Base-by-base conservation (phyloP, 2,888 invertebrate genomes). In the Platycheirus albimanus region DNA sequence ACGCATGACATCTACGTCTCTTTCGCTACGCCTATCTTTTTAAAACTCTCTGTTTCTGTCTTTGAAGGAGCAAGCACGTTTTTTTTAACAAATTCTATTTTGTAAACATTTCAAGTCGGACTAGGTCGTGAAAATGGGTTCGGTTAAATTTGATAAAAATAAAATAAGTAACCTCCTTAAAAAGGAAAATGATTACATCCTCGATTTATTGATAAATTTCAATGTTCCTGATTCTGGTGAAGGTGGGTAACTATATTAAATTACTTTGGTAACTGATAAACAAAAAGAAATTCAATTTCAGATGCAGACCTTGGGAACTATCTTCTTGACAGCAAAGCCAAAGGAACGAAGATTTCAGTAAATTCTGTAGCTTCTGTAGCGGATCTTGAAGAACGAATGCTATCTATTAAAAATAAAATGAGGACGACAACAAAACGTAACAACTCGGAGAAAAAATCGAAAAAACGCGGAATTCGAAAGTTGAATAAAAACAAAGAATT, bases 331-430 rank as follows among this genome's bases (percentile, higher is more conserved):
- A 85, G 86, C 36, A 87, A 88, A 54, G 85, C 52, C 2, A 66
- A 64, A 0, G 30, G 71, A 0, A 80, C 80, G 17, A 78, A 85
- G 47, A 17, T 33, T n/a, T 19, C 41, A 17, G 13, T 17, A 10
- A 72, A 64, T 17, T 7, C 41, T 13, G 24, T 43, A 2, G 79
- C 84, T 7, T 75, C 85, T 1, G 86, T 87, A 2, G 86, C 87
- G 38, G 88, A 89, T 36, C 74, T 88, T 4, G 86, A 89, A 38
- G 88, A 91, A 24, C 86, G 88, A 0, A 63, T 88, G 1, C 86
- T 87, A 43, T 87, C 88, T 1, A 90, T 91, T 1, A 90, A 89
- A 63, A 90, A 91, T 77, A 91, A 91, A 87, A 85, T 90, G 74
- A 87, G 87, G 76, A 87, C 89, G 0, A 90, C 90, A 75, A 90